Evolutionary conservation across 2,888 invertebrate genomes (phyloP), one percentile per base, ranked within the genome.

Genomic region (Ichneumoninae sp.): DNA sequence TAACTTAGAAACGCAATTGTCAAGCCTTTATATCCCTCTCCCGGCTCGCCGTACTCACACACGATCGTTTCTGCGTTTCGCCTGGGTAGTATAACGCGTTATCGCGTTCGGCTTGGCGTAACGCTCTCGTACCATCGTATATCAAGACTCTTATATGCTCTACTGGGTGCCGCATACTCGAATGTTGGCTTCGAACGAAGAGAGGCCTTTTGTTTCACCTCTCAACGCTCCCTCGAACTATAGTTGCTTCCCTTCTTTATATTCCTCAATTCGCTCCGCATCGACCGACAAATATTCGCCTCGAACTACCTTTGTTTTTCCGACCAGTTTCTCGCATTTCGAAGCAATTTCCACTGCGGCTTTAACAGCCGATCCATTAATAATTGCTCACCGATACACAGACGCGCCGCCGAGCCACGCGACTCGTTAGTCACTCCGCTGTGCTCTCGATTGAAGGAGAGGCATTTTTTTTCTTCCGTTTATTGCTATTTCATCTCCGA

Each of bases 221-320:
- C 54, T 74, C 44, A 36, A 40, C 80, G 26, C 10, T 52, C 57
- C 16, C 68, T 26, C 40, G 40, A 62, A 30, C 6, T 16, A 13
- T 16, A 60, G 62, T 81, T 52, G 44, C 68, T 60, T 36, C 50
- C 62, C 16, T 75, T 19, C 75, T 16, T 19, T 60, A 71, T 79
- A 65, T 50, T 75, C 16, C 33, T 62, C 62, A 33, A 62, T 62
- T 62, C 62, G 62, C 62, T 62, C 30, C 16, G 16, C 62, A 62
- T 33, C 26, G 30, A 62, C 30, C 62, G 19, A 54, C 30, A 30
- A 62, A 26, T 33, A 69, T 40, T 36, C 40, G 19, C 44, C 85
- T 80, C 87, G 86, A 89, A 88, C 87, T 88, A 86, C 88, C 88
- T 89, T 90, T 90, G 90, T 91, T 89, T 91, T 88, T 81, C 86